phyloP scores from a whole-genome alignment of 2,797 vertebrate genomes.

The Tauraco hartlaubi region DNA sequence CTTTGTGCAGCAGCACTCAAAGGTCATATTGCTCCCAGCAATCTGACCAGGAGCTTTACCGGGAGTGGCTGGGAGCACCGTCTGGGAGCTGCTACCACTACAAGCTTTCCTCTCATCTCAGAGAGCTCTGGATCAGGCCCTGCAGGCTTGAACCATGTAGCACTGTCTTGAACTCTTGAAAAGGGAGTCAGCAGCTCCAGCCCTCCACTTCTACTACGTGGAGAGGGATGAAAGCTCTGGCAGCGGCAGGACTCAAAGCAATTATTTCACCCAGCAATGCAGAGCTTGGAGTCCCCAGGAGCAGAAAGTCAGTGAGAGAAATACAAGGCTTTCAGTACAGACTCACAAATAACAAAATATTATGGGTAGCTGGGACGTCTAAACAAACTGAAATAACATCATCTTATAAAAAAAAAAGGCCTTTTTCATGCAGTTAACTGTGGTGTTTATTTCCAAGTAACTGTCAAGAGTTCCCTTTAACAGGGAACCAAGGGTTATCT shows the following conservation, averaged over 20 bases:
- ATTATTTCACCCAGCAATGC: neutral
- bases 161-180: neutral
- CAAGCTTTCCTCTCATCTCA: fast-evolving
- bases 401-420: neutral
- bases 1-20: neutral
- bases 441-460: neutral
- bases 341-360: neutral
- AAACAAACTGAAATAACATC: neutral
- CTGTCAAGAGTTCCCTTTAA: neutral
- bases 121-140: neutral
- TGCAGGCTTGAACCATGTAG: neutral
- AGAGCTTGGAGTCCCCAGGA: neutral
- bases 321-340: neutral
- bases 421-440: neutral
- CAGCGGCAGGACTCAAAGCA: neutral
- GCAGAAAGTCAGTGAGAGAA: neutral
- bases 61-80: neutral
- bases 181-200: neutral
- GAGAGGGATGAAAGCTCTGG: neutral
- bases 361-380: neutral
- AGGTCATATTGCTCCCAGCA: neutral
- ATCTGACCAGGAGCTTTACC: neutral
- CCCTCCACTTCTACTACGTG: neutral
- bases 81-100: neutral
- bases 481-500: neutral